Conservation (phyloP, 2,797 vertebrate genomes). For the Emydoidea blandingii region DNA sequence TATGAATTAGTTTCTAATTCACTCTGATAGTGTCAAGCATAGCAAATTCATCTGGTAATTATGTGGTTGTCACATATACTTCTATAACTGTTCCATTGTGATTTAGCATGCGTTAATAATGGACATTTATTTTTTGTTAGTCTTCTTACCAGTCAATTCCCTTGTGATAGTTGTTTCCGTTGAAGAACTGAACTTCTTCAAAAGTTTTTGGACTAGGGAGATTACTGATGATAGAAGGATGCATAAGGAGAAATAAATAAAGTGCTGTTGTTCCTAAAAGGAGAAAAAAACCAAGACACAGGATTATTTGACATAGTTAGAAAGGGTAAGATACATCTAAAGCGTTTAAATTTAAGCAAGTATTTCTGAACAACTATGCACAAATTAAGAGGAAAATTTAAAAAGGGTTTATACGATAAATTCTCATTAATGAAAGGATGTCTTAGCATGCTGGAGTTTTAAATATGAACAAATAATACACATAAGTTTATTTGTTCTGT, state of each 20-base stretch:
- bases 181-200: constrained; percentile 99
- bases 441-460: neutral
- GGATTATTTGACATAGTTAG: neutral
- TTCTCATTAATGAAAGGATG: neutral
- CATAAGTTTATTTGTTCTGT: neutral
- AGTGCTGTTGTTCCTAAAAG: constrained; percentile 94
- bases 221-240: constrained; percentile 96
- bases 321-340: neutral
- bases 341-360: neutral
- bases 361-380: neutral
- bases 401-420: neutral
- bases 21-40: constrained; percentile 46
- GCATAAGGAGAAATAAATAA: constrained; percentile 99
- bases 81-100: constrained; percentile 61
- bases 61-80: constrained; percentile 36
- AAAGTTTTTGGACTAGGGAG: constrained; percentile 95
- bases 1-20: constrained; percentile 67
- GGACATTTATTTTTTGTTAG: constrained; percentile 18
- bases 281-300: neutral
- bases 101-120: constrained; percentile 54
- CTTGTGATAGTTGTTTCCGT: constrained; percentile 98
- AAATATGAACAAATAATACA: fast-evolving
- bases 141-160: constrained; percentile 95
- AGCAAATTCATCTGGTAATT: constrained; percentile 71
- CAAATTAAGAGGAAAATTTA: neutral